Conservation (phyloP, 2,113 vertebrate species). For the Otocyon megalotis region DNA sequence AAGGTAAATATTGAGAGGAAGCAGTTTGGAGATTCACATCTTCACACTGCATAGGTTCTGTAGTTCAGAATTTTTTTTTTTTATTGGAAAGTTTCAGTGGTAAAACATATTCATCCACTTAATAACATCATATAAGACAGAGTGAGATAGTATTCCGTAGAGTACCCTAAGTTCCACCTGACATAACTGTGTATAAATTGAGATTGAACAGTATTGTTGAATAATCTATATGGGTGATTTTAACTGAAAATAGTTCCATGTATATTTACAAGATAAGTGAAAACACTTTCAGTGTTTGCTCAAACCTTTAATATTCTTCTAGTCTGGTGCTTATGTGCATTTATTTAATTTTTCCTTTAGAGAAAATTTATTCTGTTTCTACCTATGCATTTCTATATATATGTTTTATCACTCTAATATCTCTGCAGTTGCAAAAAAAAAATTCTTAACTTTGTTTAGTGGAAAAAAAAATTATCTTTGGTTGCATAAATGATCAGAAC, state of each 20-base stretch:
- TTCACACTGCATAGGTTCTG: background rate
- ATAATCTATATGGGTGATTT: conserved; percentile 82
- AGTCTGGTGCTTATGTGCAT: background rate
- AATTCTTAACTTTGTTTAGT: conserved; percentile 32
- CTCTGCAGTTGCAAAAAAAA: background rate
- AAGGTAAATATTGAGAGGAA: conserved; percentile 89
- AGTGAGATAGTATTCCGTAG: background rate
- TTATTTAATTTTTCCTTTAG: conserved; percentile 38
- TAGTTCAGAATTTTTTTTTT: background rate
- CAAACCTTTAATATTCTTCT: background rate
- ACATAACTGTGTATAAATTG: background rate
- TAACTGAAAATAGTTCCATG: conserved; percentile 83
- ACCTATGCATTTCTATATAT: background rate
- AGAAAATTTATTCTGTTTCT: conserved; percentile 26
- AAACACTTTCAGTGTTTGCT: conserved; percentile 60
- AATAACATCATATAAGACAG: background rate
- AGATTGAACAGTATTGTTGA: background rate
- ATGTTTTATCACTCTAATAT: background rate
- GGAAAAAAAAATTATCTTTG: no score
- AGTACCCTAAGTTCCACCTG: background rate
- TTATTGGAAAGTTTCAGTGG: conserved; percentile 46
- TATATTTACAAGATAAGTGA: conserved; percentile 80
- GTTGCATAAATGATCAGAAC: conserved; percentile 66
- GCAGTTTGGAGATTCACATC: background rate
- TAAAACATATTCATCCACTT: conserved; percentile 14